Evolutionary conservation across 2,113 vertebrate genomes (phyloP).

Genomic region (Girardinichthys multiradiatus): DNA sequence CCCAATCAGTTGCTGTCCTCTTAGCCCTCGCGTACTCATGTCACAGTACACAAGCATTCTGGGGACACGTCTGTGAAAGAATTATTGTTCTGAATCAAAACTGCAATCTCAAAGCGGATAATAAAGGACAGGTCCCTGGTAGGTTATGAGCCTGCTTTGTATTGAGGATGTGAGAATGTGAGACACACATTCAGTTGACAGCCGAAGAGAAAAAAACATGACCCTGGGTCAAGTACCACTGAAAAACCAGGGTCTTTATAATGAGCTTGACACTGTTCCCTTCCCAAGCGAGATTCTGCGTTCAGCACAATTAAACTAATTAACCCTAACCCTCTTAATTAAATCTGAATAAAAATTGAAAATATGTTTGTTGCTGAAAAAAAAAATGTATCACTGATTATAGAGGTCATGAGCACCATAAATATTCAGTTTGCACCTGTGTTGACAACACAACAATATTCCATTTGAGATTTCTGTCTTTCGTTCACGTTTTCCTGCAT

Average conservation of each 20-base stretch:
- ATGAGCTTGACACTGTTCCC: conserved; percentile 23
- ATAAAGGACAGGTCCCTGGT: conserved; percentile 14
- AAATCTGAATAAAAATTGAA: neutral
- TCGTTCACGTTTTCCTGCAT: neutral
- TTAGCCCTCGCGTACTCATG: conserved; percentile 5
- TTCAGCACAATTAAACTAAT: conserved; percentile 13
- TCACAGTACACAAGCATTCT: neutral
- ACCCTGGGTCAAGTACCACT: conserved; percentile 21
- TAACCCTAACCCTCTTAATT: conserved; percentile 11
- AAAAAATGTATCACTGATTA: neutral
- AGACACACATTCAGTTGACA: conserved; percentile 25
- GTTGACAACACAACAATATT: neutral
- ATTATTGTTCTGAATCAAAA: conserved; percentile 32
- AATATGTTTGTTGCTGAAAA: neutral
- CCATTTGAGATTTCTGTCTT: neutral
- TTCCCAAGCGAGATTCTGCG: conserved; percentile 11
- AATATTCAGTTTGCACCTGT: neutral
- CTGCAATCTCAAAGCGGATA: conserved; percentile 12
- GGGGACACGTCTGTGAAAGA: conserved; percentile 25
- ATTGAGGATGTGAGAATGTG: conserved; percentile 31
- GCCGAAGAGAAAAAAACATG: conserved; percentile 32
- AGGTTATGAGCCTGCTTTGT: conserved; percentile 10
- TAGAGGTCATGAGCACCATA: neutral
- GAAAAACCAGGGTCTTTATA: conserved; percentile 21
- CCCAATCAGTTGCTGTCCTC: neutral